Evolutionary conservation across 1,140 invertebrate species (phyloP).

Genomic region (Sitophilus oryzae): DNA sequence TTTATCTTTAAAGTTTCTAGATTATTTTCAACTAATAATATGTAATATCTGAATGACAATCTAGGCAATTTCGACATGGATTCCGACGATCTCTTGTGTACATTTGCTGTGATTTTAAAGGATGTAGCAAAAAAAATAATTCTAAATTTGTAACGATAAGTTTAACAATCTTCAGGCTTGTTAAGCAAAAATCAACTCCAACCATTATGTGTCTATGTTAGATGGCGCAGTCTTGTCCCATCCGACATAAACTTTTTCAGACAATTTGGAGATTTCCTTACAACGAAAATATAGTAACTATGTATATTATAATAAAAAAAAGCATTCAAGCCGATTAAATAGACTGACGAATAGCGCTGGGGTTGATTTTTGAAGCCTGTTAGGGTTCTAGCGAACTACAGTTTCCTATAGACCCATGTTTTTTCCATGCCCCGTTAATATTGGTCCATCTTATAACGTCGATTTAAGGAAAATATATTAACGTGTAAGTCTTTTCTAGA

Average conservation of each 20-base stretch:
- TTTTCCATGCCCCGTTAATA: background rate
- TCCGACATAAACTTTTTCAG: too few relatives aligned
- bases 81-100: slow-evolving; percentile 28
- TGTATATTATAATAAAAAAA: background rate
- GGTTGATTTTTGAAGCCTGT: background rate
- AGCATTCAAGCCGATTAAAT: too few relatives aligned
- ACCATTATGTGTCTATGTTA: background rate
- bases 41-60: background rate
- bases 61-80: background rate
- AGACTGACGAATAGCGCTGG: background rate
- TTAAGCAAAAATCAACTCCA: slow-evolving; percentile 11
- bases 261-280: too few relatives aligned
- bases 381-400: background rate
- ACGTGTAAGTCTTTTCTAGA: too few relatives aligned
- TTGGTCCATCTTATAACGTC: background rate
- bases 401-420: background rate
- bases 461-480: background rate
- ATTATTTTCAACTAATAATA: background rate
- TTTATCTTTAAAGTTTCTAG: too few relatives aligned
- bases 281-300: too few relatives aligned
- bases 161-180: slow-evolving; percentile 7
- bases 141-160: slow-evolving; percentile 26
- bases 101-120: slow-evolving; percentile 39
- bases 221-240: too few relatives aligned
- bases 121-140: slow-evolving; percentile 29